Evolutionary conservation across 35 echinoderm and acorn worm species (phyloP).

Genomic region (Heliocidaris tuberculata): DNA sequence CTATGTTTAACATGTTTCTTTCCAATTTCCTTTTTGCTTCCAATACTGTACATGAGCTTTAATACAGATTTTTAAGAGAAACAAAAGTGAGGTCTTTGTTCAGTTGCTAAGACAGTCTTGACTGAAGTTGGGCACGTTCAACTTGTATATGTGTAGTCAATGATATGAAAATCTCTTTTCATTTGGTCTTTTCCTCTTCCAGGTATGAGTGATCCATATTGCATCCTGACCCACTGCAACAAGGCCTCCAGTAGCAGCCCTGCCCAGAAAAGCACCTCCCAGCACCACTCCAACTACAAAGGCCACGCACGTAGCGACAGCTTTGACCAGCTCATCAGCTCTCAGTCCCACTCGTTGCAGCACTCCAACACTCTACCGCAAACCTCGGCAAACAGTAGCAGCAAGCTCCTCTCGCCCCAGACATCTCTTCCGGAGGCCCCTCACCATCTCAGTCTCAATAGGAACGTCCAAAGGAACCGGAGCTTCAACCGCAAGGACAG

Average conservation of each 20-base stretch:
- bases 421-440: background rate
- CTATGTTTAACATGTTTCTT: too few relatives aligned
- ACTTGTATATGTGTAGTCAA: too few relatives aligned
- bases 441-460: background rate
- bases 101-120: too few relatives aligned
- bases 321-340: background rate
- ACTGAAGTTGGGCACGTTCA: too few relatives aligned
- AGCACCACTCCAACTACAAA: background rate
- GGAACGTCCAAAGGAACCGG: background rate
- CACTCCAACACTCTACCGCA: background rate
- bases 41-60: too few relatives aligned
- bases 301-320: conserved; percentile 15
- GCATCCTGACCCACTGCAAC: conserved; percentile 66
- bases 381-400: background rate
- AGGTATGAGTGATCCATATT: conserved; percentile 86
- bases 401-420: conserved; percentile 29
- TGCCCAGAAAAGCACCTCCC: background rate
- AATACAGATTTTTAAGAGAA: too few relatives aligned
- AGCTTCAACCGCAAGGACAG: conserved; percentile 44
- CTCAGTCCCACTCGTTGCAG: background rate
- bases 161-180: background rate
- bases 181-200: background rate
- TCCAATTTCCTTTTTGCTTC: too few relatives aligned
- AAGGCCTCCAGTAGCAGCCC: conserved; percentile 41
- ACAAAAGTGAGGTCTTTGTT: too few relatives aligned